phyloP scores from a whole-genome alignment of 2,113 vertebrate species.

The Petaurus breviceps region DNA sequence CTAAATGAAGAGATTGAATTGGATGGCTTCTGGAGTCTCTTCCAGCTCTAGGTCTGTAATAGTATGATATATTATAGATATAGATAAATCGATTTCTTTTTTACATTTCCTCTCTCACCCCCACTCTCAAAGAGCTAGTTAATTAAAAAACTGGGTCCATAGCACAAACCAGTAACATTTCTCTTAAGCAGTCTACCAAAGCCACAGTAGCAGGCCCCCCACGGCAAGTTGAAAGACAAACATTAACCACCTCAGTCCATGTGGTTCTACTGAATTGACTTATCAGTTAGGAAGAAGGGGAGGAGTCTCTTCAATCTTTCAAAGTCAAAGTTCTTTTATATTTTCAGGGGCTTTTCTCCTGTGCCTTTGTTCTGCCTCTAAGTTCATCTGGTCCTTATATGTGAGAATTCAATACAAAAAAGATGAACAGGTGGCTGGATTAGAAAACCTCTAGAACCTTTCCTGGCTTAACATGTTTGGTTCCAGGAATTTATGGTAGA shows the following conservation, averaged over 20 bases:
- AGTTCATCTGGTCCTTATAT: constrained; percentile 26
- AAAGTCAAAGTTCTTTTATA: background rate
- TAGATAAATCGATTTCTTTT: too few species aligned
- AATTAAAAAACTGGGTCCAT: background rate
- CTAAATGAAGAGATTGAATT: background rate
- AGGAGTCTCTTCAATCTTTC: background rate
- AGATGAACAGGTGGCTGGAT: background rate
- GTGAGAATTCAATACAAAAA: constrained; percentile 52
- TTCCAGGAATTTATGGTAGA: background rate
- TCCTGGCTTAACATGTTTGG: background rate
- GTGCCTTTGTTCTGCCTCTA: constrained; percentile 37
- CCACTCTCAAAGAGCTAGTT: background rate
- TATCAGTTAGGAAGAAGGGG: background rate
- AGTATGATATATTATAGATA: background rate
- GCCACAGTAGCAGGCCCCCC: background rate
- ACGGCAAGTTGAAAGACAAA: background rate
- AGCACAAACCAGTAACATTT: background rate
- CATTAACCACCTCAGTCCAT: background rate
- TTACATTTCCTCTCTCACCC: background rate
- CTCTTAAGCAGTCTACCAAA: background rate
- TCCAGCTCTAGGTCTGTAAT: background rate
- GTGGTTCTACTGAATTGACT: background rate
- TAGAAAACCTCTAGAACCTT: constrained; percentile 23
- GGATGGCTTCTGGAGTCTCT: background rate
- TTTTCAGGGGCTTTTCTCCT: constrained; percentile 17